Evolutionary conservation across 2,888 invertebrate species (phyloP), one percentile per base, ranked within the genome.

Genomic region (Branchellion lobata): DNA sequence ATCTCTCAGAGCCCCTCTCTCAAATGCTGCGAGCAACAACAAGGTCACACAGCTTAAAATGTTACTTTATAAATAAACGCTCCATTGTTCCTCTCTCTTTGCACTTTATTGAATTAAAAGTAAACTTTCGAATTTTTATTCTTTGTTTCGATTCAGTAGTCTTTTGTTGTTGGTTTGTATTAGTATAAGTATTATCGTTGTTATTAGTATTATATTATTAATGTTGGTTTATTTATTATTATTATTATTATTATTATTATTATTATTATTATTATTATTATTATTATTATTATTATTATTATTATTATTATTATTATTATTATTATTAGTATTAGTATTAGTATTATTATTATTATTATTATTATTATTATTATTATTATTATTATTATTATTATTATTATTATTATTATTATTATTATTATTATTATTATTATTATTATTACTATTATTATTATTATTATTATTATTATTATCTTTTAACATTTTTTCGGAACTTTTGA

Each of bases 401-500:
- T 72, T 31, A 34, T 34, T 31, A 72, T 72, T 31, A 72, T 72
- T n/a, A 72, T 72, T 65, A 65, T 65, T 65, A 65, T 65, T 27
- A 65, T 65, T 27, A 65, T 74, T 24, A 0, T 47, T 18, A 47
- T 24, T 27, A 40, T 74, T 0, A n/a, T 1, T 74, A 72, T 72
- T 77, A 65, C 31, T 78, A 24, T 78, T 21, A 61, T 69, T 47
- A 14, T 27, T 65, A 57, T 69, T 89, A 94, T 94, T 95, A 94
- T 0, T 89, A 95, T 82, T 94, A 47, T 47, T 47, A 47, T 47
- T 47, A 47, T 47, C 47, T 47, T 47, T 47, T 18, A 47, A 47
- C 8, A 18, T 47, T 47, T 18, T 47, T 18, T 47, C 47, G n/a
- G n/a, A n/a, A n/a, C n/a, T n/a, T n/a, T n/a, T n/a, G n/a, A n/a